Conservation (phyloP, 2,797 vertebrate species). For the Cheracebus regulus region DNA sequence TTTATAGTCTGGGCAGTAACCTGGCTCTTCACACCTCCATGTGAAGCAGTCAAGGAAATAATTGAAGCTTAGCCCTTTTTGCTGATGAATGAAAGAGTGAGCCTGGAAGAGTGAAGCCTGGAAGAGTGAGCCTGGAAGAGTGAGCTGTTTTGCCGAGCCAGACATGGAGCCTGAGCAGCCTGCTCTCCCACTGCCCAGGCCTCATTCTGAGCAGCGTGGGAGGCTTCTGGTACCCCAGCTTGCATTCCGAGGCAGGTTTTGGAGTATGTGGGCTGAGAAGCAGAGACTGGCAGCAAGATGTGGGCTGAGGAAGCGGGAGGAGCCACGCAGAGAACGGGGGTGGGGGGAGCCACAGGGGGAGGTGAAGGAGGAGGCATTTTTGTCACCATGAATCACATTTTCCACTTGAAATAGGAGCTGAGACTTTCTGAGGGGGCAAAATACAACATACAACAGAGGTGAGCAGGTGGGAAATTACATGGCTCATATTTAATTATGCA, state of each 20-base stretch:
- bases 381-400: neutral
- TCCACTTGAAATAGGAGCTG: neutral
- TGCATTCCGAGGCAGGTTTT: neutral
- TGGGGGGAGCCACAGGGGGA: no score
- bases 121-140: no score
- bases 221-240: neutral
- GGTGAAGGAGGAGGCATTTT: neutral
- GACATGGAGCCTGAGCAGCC: neutral
- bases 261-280: neutral
- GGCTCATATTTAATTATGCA: conserved; percentile 61
- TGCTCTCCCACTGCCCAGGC: neutral
- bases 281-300: neutral
- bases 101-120: no score
- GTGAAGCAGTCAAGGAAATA: neutral
- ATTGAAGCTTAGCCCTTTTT: neutral
- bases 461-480: neutral
- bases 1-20: neutral
- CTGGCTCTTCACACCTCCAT: neutral
- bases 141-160: neutral
- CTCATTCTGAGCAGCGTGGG: neutral
- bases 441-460: neutral
- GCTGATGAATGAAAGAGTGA: neutral
- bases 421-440: neutral
- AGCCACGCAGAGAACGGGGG: neutral
- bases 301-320: no score